A percentile compares a stretch with the other conserved stretches of the same genome.
phyloP scores from a whole-genome alignment of 2,797 vertebrate genomes.

The Sebastiscus tertius region DNA sequence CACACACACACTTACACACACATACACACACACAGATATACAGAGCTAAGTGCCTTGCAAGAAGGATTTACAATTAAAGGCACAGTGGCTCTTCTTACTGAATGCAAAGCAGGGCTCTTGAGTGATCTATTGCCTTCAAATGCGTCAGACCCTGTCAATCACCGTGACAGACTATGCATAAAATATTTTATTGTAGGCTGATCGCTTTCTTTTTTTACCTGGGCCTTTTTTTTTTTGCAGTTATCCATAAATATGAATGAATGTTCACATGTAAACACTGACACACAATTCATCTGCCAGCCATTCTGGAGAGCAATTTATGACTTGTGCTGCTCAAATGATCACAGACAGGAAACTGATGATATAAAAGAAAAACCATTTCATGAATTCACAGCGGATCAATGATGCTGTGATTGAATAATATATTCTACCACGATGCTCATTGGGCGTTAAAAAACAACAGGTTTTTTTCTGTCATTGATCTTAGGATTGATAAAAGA shows the following conservation, averaged over 20 bases:
- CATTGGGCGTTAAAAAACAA: conserved; percentile 12
- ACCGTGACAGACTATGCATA: conserved; percentile 23
- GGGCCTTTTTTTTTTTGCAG: not conserved
- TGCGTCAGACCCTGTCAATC: conserved; percentile 52
- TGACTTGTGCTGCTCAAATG: not conserved
- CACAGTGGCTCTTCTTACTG: conserved; percentile 38
- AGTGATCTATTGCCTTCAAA: conserved; percentile 53
- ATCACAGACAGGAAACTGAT: conserved; percentile 24
- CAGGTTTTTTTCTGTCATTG: conserved; percentile 38
- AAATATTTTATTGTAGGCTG: conserved; percentile 26
- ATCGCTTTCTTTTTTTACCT: conserved; percentile 15
- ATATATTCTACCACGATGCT: conserved; percentile 5
- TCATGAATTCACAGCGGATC: conserved; percentile 10
- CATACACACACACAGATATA: conserved; percentile 25
- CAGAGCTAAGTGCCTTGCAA: conserved; percentile 53
- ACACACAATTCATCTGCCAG: not conserved
- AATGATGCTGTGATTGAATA: conserved; percentile 27
- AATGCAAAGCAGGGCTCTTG: conserved; percentile 54
- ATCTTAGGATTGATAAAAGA: conserved; percentile 50
- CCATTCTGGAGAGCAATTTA: not conserved
- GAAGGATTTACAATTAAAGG: conserved; percentile 73
- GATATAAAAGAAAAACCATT: conserved; percentile 12
- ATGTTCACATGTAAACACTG: conserved; percentile 1
- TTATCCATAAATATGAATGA: conserved; percentile 29
- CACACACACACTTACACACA: conserved; percentile 16